Percentiles rank a stretch among this genome's conserved stretches.
Evolutionary conservation across 1,140 invertebrate genomes (phyloP).

Genomic region (Achroia grisella): DNA sequence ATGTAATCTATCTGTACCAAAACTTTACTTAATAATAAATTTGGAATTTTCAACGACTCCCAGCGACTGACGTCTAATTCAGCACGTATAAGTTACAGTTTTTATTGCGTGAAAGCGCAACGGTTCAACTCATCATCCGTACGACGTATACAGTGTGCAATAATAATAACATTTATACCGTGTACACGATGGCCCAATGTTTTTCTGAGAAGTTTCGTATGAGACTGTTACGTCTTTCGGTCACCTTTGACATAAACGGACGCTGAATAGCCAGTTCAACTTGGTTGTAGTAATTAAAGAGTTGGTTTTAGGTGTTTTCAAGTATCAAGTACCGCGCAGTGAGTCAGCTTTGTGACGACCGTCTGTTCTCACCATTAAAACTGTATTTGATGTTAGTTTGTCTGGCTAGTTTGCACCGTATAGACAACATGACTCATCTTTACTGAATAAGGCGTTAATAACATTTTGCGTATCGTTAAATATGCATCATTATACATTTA

Average conservation of each 20-base stretch:
- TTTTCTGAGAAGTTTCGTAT: constrained; percentile 11
- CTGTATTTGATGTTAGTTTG: constrained; percentile 19
- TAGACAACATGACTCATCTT: constrained; percentile 22
- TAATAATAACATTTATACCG: background rate
- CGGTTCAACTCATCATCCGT: constrained; percentile 5
- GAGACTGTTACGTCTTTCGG: constrained; percentile 15
- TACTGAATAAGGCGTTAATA: background rate
- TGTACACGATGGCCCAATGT: constrained; percentile 7
- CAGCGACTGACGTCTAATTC: background rate
- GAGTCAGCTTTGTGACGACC: constrained; percentile 1
- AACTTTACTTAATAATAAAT: too few relatives aligned
- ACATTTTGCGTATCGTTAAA: too few relatives aligned
- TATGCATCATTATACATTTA: too few relatives aligned
- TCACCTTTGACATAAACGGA: constrained; percentile 21
- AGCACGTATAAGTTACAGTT: constrained; percentile 20
- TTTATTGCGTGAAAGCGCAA: constrained; percentile 28
- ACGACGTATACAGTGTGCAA: too few relatives aligned
- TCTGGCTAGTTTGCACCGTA: constrained; percentile 6
- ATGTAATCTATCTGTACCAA: too few relatives aligned
- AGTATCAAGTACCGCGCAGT: background rate
- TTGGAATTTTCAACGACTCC: too few relatives aligned
- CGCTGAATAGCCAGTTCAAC: constrained; percentile 13
- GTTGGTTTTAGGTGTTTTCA: constrained; percentile 10
- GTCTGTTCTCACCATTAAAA: constrained; percentile 31
- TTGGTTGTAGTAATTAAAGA: constrained; percentile 25